phyloP scores from a whole-genome alignment of 2,888 invertebrate species.

The Ommatoiulus sabulosus region DNA sequence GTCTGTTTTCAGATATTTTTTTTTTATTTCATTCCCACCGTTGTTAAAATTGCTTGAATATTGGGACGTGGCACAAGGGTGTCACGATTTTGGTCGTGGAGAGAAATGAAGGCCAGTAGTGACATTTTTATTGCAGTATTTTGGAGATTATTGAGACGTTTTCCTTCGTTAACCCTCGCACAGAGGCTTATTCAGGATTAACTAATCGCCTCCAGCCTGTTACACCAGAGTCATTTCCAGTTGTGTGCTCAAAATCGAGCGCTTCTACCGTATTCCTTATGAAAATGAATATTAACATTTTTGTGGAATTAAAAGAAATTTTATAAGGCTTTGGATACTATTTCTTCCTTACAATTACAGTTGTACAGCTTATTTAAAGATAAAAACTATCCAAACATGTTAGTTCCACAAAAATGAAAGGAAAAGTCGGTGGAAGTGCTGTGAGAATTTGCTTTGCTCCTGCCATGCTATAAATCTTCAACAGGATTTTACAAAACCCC shows the following conservation, averaged over 20 bases:
- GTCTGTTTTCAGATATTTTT: not conserved
- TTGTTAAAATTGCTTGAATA: not conserved
- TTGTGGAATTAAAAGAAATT: constrained; percentile 4
- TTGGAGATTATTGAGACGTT: not conserved
- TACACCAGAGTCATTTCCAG: not conserved
- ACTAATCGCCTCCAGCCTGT: constrained; percentile 16
- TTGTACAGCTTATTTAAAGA: not conserved
- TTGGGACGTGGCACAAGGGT: not conserved
- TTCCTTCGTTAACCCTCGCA: not conserved
- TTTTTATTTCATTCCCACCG: not conserved
- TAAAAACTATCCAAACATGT: not conserved
- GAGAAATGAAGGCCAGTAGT: not conserved
- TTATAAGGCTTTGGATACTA: not conserved
- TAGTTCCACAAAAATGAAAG: not conserved
- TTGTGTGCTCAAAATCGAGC: not conserved
- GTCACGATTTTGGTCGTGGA: not conserved
- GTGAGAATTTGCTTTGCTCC: constrained; percentile 10
- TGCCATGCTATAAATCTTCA: not conserved
- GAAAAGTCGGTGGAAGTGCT: not conserved
- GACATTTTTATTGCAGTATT: constrained; percentile 21
- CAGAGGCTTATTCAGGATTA: constrained; percentile 33
- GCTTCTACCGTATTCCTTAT: not conserved
- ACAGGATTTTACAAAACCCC: not conserved
- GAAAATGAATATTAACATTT: not conserved
- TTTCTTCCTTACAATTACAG: not conserved